Conservation (phyloP, 2,888 invertebrate species). For the Drosophila buzzatii region DNA sequence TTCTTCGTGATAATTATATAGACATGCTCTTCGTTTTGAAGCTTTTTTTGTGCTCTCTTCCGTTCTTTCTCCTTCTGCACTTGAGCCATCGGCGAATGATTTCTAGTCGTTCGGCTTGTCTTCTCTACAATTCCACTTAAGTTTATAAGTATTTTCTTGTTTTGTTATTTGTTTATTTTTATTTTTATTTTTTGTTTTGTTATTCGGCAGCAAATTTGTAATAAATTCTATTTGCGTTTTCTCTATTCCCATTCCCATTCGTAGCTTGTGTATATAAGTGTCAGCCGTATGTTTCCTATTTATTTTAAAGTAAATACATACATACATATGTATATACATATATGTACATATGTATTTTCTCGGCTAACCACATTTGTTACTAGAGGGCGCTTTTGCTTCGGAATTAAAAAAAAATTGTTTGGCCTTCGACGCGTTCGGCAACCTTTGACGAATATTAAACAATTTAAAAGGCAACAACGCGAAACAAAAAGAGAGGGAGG, state of each 20-base stretch:
- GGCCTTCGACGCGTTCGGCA: constrained; percentile 77
- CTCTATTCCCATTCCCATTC: constrained; percentile 48
- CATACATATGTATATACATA: not conserved
- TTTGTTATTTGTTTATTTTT: constrained; percentile 21
- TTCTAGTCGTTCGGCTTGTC: constrained; percentile 34
- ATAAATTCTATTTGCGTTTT: constrained; percentile 65
- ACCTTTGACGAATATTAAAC: constrained; percentile 80
- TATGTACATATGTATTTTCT: constrained; percentile 6
- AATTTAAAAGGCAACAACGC: constrained; percentile 55
- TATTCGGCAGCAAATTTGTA: constrained; percentile 63
- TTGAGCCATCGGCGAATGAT: constrained; percentile 33
- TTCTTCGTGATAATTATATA: constrained; percentile 58
- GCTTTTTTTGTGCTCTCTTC: constrained; percentile 23
- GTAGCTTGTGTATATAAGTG: constrained; percentile 45
- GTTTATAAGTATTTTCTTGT: constrained; percentile 32
- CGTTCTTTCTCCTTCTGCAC: constrained; percentile 22
- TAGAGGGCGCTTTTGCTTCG: constrained; percentile 58
- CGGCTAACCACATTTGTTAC: constrained; percentile 29
- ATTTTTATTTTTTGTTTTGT: constrained; percentile 23
- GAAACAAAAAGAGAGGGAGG: not conserved
- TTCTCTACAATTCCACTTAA: constrained; percentile 62
- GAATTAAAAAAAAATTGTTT: constrained; percentile 58
- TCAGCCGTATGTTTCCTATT: constrained; percentile 52
- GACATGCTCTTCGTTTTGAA: constrained; percentile 38
- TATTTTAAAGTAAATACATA: constrained; percentile 28